These are phyloP conservation scores for Orcinus orca DNA, from an alignment of 2,113 vertebrate genomes.

Conservation along the genomic window DNA sequence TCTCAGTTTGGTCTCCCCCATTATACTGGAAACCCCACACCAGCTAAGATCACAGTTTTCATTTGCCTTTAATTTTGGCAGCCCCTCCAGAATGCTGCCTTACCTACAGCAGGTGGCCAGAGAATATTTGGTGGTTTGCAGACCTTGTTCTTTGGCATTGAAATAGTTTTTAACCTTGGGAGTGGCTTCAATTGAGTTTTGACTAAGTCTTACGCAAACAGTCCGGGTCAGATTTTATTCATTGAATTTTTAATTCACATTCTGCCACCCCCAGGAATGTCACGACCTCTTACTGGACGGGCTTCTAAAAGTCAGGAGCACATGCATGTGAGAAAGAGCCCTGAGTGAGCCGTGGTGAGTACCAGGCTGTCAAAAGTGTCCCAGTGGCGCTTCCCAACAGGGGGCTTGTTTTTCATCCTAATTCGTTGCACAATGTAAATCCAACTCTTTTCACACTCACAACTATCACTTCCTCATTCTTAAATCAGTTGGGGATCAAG, in stretches of 20 bases:
- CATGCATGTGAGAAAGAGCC: neutral
- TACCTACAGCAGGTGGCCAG: neutral
- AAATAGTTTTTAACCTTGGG: neutral
- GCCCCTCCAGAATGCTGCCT: neutral
- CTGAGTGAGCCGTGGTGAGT: neutral
- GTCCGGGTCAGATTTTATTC: neutral
- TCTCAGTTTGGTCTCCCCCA: neutral
- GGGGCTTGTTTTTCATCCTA: neutral
- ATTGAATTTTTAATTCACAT: conserved; percentile 22
- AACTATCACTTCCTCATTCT: neutral
- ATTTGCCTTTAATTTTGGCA: neutral
- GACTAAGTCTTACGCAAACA: neutral
- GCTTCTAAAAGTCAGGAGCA: neutral
- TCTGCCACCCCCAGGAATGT: neutral
- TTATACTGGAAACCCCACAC: neutral
- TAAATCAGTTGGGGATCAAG: neutral
- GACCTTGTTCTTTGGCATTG: neutral
- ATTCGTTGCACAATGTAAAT: neutral
- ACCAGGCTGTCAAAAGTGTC: neutral
- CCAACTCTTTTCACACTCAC: neutral
- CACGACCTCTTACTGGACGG: neutral
- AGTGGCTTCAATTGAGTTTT: neutral
- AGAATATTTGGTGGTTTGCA: neutral
- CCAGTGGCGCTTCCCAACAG: too few relatives aligned
- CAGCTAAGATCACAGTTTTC: neutral